Percentiles rank a stretch among this genome's conserved stretches.
These are phyloP conservation scores for Ophonus ardosiacus DNA, from an alignment of 2,888 invertebrate genomes.

Conservation along the genomic window DNA sequence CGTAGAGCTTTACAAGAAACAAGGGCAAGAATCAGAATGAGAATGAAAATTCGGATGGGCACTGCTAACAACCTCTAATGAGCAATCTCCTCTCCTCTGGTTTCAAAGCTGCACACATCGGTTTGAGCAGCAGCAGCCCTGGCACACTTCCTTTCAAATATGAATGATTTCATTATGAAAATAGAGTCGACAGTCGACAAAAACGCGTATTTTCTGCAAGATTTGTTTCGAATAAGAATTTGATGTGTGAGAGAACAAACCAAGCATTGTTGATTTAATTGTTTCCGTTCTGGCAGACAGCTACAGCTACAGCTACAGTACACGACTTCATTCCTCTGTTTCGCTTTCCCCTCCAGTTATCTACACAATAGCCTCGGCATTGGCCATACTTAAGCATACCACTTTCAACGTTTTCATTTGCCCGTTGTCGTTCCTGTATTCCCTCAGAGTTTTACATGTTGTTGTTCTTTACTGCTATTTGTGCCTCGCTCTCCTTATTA, in stretches of 20 bases:
- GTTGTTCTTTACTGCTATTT: too few species aligned
- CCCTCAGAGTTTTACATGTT: neutral
- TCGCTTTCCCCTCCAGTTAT: constrained; percentile 31
- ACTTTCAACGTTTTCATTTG: constrained; percentile 40
- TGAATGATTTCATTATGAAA: constrained; percentile 74
- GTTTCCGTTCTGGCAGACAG: constrained; percentile 75
- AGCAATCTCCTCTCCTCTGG: constrained; percentile 42
- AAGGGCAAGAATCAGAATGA: constrained; percentile 1
- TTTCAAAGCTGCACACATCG: constrained; percentile 37
- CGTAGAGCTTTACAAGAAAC: neutral
- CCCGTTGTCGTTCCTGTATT: constrained; percentile 3
- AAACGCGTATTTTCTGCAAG: constrained; percentile 76
- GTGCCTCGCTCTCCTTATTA: too few species aligned
- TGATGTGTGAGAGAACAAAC: constrained; percentile 75
- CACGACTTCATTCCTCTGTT: constrained; percentile 43
- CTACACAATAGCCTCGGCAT: constrained; percentile 29
- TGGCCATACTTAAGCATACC: constrained; percentile 44
- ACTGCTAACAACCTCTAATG: constrained; percentile 41
- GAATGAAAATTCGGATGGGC: constrained; percentile 29
- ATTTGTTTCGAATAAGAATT: constrained; percentile 74
- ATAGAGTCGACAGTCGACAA: constrained; percentile 73
- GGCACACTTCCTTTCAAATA: constrained; percentile 74
- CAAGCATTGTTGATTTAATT: constrained; percentile 77
- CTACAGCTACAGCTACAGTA: constrained; percentile 21
- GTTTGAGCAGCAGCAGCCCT: constrained; percentile 12